Base-by-base conservation (phyloP, 2,888 invertebrate species). In the Thelaira solivaga region DNA sequence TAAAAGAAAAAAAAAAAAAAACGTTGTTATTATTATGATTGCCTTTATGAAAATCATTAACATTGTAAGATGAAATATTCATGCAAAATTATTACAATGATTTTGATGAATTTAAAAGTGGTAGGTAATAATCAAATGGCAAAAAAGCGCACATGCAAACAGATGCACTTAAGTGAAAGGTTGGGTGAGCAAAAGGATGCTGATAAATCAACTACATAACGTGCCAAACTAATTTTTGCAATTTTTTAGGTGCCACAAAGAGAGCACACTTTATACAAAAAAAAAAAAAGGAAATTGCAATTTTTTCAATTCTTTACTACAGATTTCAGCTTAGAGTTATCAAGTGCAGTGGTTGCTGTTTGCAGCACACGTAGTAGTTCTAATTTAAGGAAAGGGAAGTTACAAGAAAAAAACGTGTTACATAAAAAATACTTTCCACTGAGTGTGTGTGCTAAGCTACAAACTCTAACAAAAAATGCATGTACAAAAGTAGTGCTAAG, bases 241-340 rank as follows among this genome's bases (percentile, higher is more conserved):
- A 71, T 34, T 61, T 61, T 71, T 53, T 53, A 62, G 53, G 62
- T 62, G 43, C 51, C 71, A 53, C 62, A n/a, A n/a, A n/a, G n/a
- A 62, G 62, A 53, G 62, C 24, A 24, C 26, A 71, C 59, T 69
- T 59, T n/a, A n/a, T n/a, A n/a, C n/a, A n/a, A n/a, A n/a, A n/a
- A 41, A 41, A 20, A 31, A 41, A 43, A 69, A 41, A 53, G 69
- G 43, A 71, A 61, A 71, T 61, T 61, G 61, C 61, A 62, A 71
- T 71, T 53, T 71, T 62, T 62, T 71, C 71, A 71, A 61, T 41
- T 41, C 31, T 39, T n/a, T 26, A 49, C 29, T 39, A 39, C 57
- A 49, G 2, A 20, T 8, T 26, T 3, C 57, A 39, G 13, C 41
- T n/a, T 22, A 31, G 26, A 7, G 4, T 29, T 10, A 8, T 13